Conservation (phyloP, 2,113 vertebrate genomes). For the Reinhardtius hippoglossoides region DNA sequence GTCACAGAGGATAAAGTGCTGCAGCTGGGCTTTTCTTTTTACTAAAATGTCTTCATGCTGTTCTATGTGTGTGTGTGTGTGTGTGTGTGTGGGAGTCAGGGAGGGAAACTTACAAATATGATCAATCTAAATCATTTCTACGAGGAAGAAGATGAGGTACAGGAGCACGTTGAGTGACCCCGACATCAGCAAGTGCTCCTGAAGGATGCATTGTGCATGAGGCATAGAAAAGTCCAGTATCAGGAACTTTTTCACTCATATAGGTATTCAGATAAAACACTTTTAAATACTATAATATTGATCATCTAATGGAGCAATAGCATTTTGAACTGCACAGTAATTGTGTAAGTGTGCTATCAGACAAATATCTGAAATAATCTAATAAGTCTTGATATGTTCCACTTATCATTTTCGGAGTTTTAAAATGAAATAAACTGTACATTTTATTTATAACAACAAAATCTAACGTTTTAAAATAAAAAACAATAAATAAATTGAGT, state of each 20-base stretch:
- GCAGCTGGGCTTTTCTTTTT: slow-evolving; percentile 54
- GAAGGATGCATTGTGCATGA: too few relatives aligned
- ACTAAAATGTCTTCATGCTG: slow-evolving; percentile 70
- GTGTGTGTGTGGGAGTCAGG: slow-evolving; percentile 48
- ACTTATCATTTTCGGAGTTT: too few relatives aligned
- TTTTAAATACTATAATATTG: too few relatives aligned
- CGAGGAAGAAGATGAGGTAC: background rate
- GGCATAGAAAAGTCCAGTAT: background rate
- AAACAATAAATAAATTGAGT: background rate
- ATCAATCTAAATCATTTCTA: slow-evolving; percentile 9
- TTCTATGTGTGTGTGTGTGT: slow-evolving; percentile 38
- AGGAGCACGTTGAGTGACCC: background rate
- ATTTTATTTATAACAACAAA: too few relatives aligned
- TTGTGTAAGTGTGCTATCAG: too few relatives aligned
- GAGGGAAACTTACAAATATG: slow-evolving; percentile 32
- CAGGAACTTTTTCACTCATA: background rate
- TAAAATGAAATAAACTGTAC: too few relatives aligned
- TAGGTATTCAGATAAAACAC: background rate
- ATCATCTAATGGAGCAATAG: too few relatives aligned
- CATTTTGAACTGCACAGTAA: too few relatives aligned
- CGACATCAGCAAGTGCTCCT: too few relatives aligned
- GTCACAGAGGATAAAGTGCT: slow-evolving; percentile 71
- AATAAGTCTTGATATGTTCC: too few relatives aligned
- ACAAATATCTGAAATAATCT: too few relatives aligned
- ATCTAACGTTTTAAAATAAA: too few relatives aligned